Base-by-base conservation (phyloP, 2,797 vertebrate species). In the Knipowitschia caucasica region DNA sequence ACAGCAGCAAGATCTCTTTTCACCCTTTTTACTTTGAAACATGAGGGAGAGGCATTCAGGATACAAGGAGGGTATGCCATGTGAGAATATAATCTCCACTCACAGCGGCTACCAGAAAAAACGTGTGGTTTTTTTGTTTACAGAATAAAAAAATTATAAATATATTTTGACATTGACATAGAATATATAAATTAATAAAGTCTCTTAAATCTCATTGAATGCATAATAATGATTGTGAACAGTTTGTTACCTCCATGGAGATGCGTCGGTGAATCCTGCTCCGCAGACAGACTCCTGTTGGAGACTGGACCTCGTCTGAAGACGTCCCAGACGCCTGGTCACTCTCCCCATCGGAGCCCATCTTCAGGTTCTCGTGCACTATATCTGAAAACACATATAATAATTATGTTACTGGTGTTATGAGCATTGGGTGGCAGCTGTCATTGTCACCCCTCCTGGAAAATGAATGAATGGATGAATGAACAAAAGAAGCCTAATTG, bases 301-400 rank as follows among this genome's bases (percentile, higher is more conserved):
- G 96, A 53, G 95, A 98, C 59, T 99, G 96, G 49, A 99, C 94
- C 90, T 99, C 96, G 71, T 99, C 96, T 12, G 96, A 99, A n/a
- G 96, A 99, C 0, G 96, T 99, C 69, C 96, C 96, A 15, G 96
- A 99, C 12, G 96, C 95, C 84, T 99, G 96, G 86, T 99, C 96
- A 68, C 96, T 99, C 87, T 95, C 92, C 26, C 92, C 94, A 34
- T 99, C 96, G 1, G 96, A 99, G 47, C 96, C 96, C 93, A 99
- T 99, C 91, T 99, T 99, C 78, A 99, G 85, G 83, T 99, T 99
- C 88, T 99, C 96, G 53, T 99, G 96, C 59, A 99, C 96, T 55
- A 99, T 99, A 86, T 99, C 96, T 99, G 58, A 5, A 33, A 18
- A 50, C 21, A 50, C 7, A 25, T 61, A 3, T 15, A 36, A 7